phyloP scores from a whole-genome alignment of 2,797 vertebrate genomes.

The Bucorvus abyssinicus region DNA sequence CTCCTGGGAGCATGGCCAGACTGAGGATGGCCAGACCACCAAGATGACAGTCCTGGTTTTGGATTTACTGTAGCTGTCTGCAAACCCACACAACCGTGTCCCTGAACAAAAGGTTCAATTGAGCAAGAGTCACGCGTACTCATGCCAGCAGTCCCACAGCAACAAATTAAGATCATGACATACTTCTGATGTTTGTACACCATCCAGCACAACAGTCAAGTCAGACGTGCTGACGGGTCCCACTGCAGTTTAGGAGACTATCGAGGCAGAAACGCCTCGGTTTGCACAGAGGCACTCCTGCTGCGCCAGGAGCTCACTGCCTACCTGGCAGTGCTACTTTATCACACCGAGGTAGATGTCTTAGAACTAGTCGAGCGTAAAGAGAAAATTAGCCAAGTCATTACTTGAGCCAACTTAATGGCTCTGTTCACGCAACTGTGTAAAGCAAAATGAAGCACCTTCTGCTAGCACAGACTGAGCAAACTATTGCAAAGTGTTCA shows the following conservation, averaged over 20 bases:
- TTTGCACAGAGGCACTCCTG: neutral
- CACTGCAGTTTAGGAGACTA: neutral
- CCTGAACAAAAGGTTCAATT: slow-evolving; percentile 68
- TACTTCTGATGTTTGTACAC: slow-evolving; percentile 58
- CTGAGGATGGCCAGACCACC: slow-evolving; percentile 40
- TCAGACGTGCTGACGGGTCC: neutral
- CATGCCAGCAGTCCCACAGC: slow-evolving; percentile 57
- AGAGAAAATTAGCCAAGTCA: neutral
- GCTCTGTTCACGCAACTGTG: neutral
- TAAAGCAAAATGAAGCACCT: neutral
- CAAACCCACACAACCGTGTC: slow-evolving; percentile 44
- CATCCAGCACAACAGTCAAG: slow-evolving; percentile 15
- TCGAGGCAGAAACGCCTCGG: neutral
- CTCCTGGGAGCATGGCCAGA: slow-evolving; percentile 43
- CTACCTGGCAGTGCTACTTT: neutral
- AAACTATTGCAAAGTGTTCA: neutral
- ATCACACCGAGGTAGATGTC: neutral
- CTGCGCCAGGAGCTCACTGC: neutral
- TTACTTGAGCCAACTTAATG: neutral
- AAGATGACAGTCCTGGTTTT: slow-evolving; percentile 9
- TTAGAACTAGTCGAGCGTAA: neutral
- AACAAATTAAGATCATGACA: slow-evolving; percentile 63
- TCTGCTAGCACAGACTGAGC: neutral
- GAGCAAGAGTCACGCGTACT: slow-evolving; percentile 53
- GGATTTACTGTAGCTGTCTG: slow-evolving; percentile 42